Evolutionary conservation across 2,113 vertebrate genomes (phyloP), one percentile per base, ranked within the genome.

Genomic region (Muntiacus reevesi): DNA sequence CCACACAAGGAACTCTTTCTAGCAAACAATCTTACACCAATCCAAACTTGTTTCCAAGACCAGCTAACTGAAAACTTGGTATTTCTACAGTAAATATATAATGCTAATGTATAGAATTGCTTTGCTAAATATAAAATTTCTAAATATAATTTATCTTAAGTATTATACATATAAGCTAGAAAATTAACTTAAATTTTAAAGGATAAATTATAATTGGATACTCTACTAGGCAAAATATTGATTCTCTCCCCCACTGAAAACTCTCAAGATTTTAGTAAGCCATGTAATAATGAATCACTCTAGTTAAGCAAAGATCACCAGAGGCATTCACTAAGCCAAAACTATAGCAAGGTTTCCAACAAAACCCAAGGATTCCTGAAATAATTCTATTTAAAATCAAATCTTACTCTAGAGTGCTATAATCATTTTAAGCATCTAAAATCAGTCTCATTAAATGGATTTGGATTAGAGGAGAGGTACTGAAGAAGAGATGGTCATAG

Each of bases 1-100:
- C 27, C 25, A 71, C 19, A 89, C 19, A 25, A 86, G 12, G 7
- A 84, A 91, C 82, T 94, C 10, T 50, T 95, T 62, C 93, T 79
- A 89, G 47, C 28, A 91, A 57, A 94, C 2, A 92, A 50, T 78
- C 79, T 92, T 92, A 89, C 7, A 92, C 12, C 36, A 84, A 91
- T 15, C n/a, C 59, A 97, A 96, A 85, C 30, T 86, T 87, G 19
- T 93, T 89, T 36, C 57, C 2, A 93, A 97, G 13, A 94, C 28
- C 36, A 45, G 28, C 82, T 91, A 93, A 87, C 23, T 88, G 79
- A 95, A 95, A 92, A 88, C 28, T 82, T 87, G 13, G 3, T 92
- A 93, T 83, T 95, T 90, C 55, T 96, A 94, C 6, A 95, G 92
- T 7, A 74, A 10, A 84, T 43, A 81, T 14, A 62, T 52, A 57